Base-by-base conservation (phyloP, 2,888 invertebrate species). In the Seira musarum region DNA sequence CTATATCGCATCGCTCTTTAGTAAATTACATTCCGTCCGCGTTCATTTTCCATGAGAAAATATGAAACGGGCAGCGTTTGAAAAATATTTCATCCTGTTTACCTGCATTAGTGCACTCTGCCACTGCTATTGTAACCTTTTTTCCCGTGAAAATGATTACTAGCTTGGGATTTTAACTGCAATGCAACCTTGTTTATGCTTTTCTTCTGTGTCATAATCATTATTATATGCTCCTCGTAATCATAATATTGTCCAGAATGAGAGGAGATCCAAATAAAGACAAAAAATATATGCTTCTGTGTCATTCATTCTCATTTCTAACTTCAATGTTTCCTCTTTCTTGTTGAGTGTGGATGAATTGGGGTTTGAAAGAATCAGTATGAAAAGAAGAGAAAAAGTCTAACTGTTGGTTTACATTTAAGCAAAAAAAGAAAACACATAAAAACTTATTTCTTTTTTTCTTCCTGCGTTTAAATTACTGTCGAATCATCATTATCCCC, bases 401-500 rank as follows among this genome's bases (percentile, higher is more conserved):
- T 13, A 40, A 13, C 13, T 40, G 6, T 40, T 6, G 40, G 40
- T 40, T 40, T 40, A 40, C 40, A 8, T 40, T 40, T 40, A 40
- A 21, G 17, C 13, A 15, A 63, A 63, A 19, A 63, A 63, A 63
- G 25, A 22, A 24, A 63, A 22, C 22, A 63, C 40, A 40, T 40
- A 40, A 40, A 40, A 63, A 22, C 19, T 63, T 63, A 21, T 63
- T 63, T 57, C 13, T 57, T n/a, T 40, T 67, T 40, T 10, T 67
- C 40, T 67, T 67, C 13, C 24, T 63, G 13, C 63, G 24, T 63
- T 25, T 24, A 61, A 61, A 78, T 78, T 71, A 78, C 66, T 40
- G 30, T 65, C 49, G 74, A 76, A 63, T 76, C 64, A 70, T 69
- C 70, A 61, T 70, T 57, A 60, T 15, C 57, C 21, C 57, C 30